Evolutionary conservation across 2,888 invertebrate genomes (phyloP), one percentile per base, ranked within the genome.

Genomic region (Polia nebulosa): DNA sequence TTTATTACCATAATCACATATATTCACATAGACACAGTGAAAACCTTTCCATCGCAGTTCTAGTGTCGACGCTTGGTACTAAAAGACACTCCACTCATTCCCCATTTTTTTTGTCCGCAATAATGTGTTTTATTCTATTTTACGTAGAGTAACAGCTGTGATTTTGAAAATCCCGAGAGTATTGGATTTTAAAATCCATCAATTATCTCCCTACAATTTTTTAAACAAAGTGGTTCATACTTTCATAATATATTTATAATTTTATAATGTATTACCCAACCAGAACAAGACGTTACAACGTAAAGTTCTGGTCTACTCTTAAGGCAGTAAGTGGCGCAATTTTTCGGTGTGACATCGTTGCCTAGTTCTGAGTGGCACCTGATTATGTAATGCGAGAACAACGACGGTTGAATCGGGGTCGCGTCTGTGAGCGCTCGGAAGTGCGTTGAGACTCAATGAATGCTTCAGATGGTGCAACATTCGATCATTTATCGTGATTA

Each of bases 301-400:
- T 77, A 68, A 67, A 78, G 66, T 84, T 84, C 52, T 82, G 78
- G 74, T 82, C 65, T 78, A 76, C 78, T 73, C 70, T 72, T 72
- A 80, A 84, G 70, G 85, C 81, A 82, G 87, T 87, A 92, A 91
- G 92, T 95, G 95, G 94, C 95, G 95, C 93, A 95, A 95, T 92
- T 91, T 93, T 94, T 94, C 91, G 92, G 90, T 90, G 90, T 95
- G 95, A 95, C 95, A 95, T 95, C 93, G 92, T 95, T 95, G 94
- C 95, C 95, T 95, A 95, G 94, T 94, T 95, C 85, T 91, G 89
- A 92, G 89, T 92, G 91, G 91, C 92, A 92, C 90, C 89, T 86
- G 90, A 89, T 95, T 95, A 95, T 95, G 94, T 95, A 95, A 95
- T 87, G 85, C 84, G 88, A 93, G 92, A 94, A 94, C 92, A 94